Evolutionary conservation across 2,797 vertebrate genomes (phyloP), one percentile per base, ranked within the genome.

Genomic region (Pipistrellus pygmaeus): DNA sequence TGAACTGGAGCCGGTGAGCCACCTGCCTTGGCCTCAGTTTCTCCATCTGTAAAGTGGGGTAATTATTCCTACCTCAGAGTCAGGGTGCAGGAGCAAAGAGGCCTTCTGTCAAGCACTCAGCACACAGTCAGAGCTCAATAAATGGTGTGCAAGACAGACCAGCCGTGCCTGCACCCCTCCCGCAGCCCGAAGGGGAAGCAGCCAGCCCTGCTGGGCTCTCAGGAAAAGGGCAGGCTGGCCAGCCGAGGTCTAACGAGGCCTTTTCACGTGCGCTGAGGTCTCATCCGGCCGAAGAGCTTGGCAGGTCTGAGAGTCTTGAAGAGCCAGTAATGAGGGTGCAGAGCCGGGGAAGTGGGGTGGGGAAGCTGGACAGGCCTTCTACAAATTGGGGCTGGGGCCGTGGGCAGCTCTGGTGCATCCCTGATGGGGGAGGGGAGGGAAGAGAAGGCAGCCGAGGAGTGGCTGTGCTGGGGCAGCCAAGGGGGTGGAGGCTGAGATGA

Each of bases 261-360:
- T 3, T 90, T 91, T 96, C 78, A 20, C 71, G 51, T 46, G 80
- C 75, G 38, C 32, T 25, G 62, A 51, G 85, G 30, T 78, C 53
- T 62, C 4, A 38, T 68, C 46, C 0, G 1, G 41, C 41, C 3
- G 0, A 44, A 85, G 91, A 77, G 66, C 46, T 15, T 76, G 55
- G 75, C 71, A 92, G 83, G 55, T 30, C 5, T 1, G 53, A 25
- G 27, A 6, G 20, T 62, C 91, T 86, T 78, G 89, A 95, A 73
- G 93, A 72, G 80, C 69, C 2, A 27, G 66, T 91, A 82, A 96
- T 85, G 84, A 94, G 86, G 80, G 25, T 38, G 60, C 83, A 91
- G 72, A 86, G 84, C 9, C 4, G 5, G 23, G 20, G 8, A 76
- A 25, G 17, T 10, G 1, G 87, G 62, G 17, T 32, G 4, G 5